These are phyloP conservation scores for Miichthys miiuy DNA, from an alignment of 2,797 vertebrate genomes.

Conservation along the genomic window DNA sequence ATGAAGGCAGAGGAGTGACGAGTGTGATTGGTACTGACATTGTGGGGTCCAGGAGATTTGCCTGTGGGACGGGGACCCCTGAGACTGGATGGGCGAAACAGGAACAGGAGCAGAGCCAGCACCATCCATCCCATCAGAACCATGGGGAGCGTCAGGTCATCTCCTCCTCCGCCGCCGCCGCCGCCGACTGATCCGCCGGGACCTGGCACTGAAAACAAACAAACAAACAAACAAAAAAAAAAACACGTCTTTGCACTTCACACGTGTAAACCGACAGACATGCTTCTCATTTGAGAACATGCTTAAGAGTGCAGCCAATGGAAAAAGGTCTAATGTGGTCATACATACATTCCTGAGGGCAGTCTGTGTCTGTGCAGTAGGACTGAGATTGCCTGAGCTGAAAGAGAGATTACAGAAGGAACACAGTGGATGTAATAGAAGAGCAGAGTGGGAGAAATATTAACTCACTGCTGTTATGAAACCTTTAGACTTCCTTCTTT, in stretches of 20 bases:
- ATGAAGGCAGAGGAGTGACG: background rate
- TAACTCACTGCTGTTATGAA: background rate
- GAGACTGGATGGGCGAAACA: slow-evolving; percentile 92
- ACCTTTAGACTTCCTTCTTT: background rate
- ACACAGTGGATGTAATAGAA: background rate
- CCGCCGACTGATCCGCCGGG: slow-evolving; percentile 85
- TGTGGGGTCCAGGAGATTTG: slow-evolving; percentile 88
- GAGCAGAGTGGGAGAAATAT: background rate
- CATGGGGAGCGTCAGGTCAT: slow-evolving; percentile 90
- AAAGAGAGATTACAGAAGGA: slow-evolving; percentile 59
- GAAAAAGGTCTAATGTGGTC: background rate
- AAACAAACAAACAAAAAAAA: slow-evolving; percentile 9
- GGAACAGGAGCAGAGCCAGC: slow-evolving; percentile 91
- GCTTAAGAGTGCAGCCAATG: background rate
- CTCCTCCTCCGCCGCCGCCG: slow-evolving; percentile 22
- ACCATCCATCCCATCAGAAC: slow-evolving; percentile 95
- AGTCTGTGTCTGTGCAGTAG: slow-evolving; percentile 89
- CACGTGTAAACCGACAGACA: background rate
- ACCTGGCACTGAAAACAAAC: slow-evolving; percentile 89
- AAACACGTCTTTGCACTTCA: slow-evolving; percentile 22
- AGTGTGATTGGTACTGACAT: slow-evolving; percentile 84
- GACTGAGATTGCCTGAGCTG: slow-evolving; percentile 98
- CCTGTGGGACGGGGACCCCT: slow-evolving; percentile 85
- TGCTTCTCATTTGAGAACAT: slow-evolving; percentile 4
- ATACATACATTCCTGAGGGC: slow-evolving; percentile 85